Conservation (phyloP, 2,797 vertebrate species). For the Crenuchus spilurus region DNA sequence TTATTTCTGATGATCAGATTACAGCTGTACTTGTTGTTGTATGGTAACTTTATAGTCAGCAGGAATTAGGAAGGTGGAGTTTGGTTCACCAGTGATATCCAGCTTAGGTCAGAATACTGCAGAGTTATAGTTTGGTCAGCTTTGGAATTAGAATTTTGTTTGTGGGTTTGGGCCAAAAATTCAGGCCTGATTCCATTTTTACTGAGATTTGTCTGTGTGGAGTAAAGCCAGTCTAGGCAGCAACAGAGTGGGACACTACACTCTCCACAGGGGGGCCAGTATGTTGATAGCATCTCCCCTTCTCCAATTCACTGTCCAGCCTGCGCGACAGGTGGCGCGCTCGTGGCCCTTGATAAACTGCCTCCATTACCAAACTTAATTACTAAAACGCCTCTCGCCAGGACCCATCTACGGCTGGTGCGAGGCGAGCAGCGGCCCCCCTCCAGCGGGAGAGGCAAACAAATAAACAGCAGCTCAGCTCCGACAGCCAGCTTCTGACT, state of each 20-base stretch:
- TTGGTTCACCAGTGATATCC: no score
- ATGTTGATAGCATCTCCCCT: background rate
- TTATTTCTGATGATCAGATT: no score
- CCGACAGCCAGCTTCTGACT: slow-evolving; percentile 67
- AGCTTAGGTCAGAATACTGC: no score
- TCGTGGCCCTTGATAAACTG: slow-evolving; percentile 64
- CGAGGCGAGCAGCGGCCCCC: slow-evolving; percentile 44
- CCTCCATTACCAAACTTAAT: slow-evolving; percentile 70
- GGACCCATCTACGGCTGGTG: slow-evolving; percentile 52
- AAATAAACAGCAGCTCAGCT: slow-evolving; percentile 51
- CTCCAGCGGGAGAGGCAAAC: slow-evolving; percentile 46
- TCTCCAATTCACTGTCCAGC: background rate
- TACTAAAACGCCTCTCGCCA: slow-evolving; percentile 60
- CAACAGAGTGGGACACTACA: background rate
- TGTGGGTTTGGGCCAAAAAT: background rate
- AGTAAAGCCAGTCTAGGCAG: background rate
- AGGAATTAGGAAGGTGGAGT: no score
- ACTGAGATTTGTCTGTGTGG: background rate
- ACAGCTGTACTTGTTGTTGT: no score
- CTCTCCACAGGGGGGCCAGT: background rate
- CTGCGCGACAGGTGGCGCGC: slow-evolving; percentile 50
- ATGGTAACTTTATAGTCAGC: no score
- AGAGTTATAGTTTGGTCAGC: no score
- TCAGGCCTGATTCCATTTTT: background rate
- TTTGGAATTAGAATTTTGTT: background rate